phyloP scores from a whole-genome alignment of 2,113 vertebrate genomes.

The Pituophis catenifer region DNA sequence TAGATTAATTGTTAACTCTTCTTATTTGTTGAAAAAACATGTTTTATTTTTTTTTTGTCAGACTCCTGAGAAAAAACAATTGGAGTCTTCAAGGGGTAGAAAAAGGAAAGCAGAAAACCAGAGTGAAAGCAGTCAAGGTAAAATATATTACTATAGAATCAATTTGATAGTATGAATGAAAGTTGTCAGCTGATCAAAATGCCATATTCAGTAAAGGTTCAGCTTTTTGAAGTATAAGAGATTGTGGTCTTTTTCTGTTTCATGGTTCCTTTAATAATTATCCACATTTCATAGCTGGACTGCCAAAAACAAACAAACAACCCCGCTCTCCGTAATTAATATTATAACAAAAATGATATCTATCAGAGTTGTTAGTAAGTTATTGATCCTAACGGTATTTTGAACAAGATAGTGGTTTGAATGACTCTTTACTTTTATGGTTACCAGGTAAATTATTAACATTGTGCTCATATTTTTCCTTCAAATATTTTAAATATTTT shows the following conservation, averaged over 20 bases:
- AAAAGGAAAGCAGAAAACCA: conserved; percentile 97
- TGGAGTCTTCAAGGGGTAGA: conserved; percentile 90
- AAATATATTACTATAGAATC: neutral
- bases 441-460: neutral
- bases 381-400: neutral
- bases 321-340: neutral
- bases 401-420: neutral
- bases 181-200: neutral
- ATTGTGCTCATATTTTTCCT: neutral
- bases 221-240: neutral
- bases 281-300: neutral
- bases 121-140: conserved; percentile 98
- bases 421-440: neutral
- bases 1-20: conserved; percentile 3
- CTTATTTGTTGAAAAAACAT: conserved; percentile 41
- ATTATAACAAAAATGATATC: rapidly evolving
- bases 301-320: neutral
- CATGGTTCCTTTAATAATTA: neutral
- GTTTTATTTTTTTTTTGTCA: conserved; percentile 61
- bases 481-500: neutral
- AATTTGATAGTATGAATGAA: neutral
- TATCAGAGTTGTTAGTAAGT: neutral
- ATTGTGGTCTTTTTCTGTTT: neutral
- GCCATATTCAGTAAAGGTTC: neutral
- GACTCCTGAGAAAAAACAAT: conserved; percentile 97